phyloP scores from a whole-genome alignment of 2,113 vertebrate species.

The Aphyosemion australe region DNA sequence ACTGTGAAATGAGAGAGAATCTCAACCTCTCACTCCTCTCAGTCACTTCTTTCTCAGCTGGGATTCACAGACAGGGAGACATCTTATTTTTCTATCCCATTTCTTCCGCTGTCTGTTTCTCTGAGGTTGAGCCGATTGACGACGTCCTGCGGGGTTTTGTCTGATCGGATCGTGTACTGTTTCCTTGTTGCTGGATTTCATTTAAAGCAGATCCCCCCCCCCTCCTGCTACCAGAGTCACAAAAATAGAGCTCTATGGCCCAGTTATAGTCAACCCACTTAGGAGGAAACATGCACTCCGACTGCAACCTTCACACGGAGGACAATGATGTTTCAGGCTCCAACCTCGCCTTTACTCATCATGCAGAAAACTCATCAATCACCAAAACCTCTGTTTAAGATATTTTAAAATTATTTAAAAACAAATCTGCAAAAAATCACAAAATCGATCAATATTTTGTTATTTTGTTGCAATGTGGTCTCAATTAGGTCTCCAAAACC shows the following conservation, averaged over 20 bases:
- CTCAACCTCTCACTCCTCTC: conserved; percentile 10
- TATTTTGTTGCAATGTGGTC: too few relatives aligned
- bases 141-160: conserved; percentile 15
- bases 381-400: too few relatives aligned
- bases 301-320: conserved; percentile 54
- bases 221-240: conserved; percentile 28
- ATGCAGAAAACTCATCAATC: too few relatives aligned
- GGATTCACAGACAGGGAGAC: conserved; percentile 6
- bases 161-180: conserved; percentile 28
- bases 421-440: too few relatives aligned
- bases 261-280: conserved; percentile 63
- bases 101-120: conserved; percentile 4
- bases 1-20: background rate
- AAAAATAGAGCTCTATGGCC: conserved; percentile 63
- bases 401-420: too few relatives aligned
- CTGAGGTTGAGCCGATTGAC: conserved; percentile 4
- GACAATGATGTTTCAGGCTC: conserved; percentile 4
- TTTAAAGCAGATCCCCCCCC: conserved; percentile 25
- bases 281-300: conserved; percentile 30
- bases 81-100: background rate
- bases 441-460: too few relatives aligned
- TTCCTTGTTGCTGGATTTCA: conserved; percentile 14
- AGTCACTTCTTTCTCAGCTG: background rate
- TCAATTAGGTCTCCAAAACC: too few relatives aligned
- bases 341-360: background rate